Conservation (phyloP, 2,888 invertebrate species). For the Pseudococcus jackbeardsleyi region DNA sequence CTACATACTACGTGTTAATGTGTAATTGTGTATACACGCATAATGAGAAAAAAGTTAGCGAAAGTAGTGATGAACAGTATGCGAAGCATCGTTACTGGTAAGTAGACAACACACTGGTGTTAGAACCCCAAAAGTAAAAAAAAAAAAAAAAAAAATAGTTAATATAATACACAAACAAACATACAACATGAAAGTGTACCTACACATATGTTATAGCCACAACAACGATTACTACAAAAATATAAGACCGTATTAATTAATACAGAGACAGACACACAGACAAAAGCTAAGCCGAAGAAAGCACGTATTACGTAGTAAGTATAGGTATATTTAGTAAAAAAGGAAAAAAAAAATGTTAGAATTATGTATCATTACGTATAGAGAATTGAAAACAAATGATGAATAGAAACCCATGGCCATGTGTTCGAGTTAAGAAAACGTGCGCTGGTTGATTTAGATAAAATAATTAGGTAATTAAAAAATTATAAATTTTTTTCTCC, state of each 20-base stretch:
- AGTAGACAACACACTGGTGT: neutral
- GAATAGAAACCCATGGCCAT: constrained; percentile 64
- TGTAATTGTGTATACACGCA: neutral
- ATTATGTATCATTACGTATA: constrained; percentile 1
- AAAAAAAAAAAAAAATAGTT: neutral
- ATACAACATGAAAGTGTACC: constrained; percentile 26
- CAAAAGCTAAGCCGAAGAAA: constrained; percentile 9
- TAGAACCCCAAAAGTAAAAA: neutral
- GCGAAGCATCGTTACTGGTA: neutral
- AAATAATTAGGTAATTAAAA: neutral
- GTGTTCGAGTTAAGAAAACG: constrained; percentile 29
- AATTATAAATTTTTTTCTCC: neutral
- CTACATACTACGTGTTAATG: neutral
- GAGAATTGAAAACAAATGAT: neutral
- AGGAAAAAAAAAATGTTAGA: neutral
- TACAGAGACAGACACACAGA: neutral
- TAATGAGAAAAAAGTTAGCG: neutral
- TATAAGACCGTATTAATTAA: constrained; percentile 17
- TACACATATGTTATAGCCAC: constrained; percentile 23
- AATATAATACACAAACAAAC: neutral
- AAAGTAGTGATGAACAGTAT: neutral
- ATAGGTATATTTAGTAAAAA: neutral
- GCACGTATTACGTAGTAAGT: neutral
- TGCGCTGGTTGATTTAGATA: constrained; percentile 15
- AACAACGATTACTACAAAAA: constrained; percentile 24